Base-by-base conservation (phyloP, 92 coral and sea anemone species). In the Montipora capitata region DNA sequence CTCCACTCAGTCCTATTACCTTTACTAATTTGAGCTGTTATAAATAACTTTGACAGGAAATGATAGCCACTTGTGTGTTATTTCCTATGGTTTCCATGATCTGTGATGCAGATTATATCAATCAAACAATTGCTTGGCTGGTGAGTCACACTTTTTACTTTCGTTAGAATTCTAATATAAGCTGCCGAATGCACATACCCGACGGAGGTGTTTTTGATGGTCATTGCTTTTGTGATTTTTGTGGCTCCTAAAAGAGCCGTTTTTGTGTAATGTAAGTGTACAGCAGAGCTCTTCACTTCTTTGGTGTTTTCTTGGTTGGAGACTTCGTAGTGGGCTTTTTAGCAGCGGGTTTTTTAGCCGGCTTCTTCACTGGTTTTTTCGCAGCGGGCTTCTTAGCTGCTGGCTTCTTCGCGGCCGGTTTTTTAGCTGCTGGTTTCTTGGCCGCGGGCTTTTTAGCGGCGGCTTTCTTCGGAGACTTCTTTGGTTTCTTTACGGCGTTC, bases 41-140 rank as follows among this genome's bases (percentile, higher is more conserved):
- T 48, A 48, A 5, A 5, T 18, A 15, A 15, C 69, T 52, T 73
- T 40, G 8, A 12, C 87, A 96, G 99, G 99, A 96, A 72, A 78
- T 95, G 80, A 97, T 97, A 64, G 98, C 99, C 52, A 94, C 94
- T 7, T 92, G 94, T 84, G 98, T 97, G 40, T 76, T 97, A 5
- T 81, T 96, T 40, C 99, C 99, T 9, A 90, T 96, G 40, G 99
- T 92, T 35, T 90, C 93, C 54, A 79, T 96, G 90, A 82, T 96
- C 16, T 96, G 99, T 89, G 98, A 97, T 86, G 98, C 98, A 77
- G 99, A 97, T 82, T 97, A 94, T 72, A 80, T 97, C 69, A 95
- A 97, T 83, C 99, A 96, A 74, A 96, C 96, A 52, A 84, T 97
- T 6, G 94, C 94, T 12, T 94, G 96, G 98, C 95, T 94, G 95